A percentile compares a stretch with the other conserved stretches of the same genome.
Conservation (phyloP, 2,797 vertebrate genomes). For the Garrulus glandarius region DNA sequence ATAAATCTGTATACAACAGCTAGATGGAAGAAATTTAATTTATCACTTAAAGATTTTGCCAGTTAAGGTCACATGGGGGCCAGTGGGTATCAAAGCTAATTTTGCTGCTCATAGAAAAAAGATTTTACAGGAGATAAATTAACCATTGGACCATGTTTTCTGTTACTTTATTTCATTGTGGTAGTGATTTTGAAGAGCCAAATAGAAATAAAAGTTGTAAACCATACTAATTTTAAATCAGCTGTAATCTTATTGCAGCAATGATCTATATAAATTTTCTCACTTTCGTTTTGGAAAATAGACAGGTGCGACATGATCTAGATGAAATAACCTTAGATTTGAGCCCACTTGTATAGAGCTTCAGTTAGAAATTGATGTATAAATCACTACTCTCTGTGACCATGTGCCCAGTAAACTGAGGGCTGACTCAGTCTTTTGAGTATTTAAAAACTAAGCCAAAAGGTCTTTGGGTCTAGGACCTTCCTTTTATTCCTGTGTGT, state of each 20-base stretch:
- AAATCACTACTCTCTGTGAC: background rate
- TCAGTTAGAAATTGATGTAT: background rate
- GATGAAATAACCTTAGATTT: background rate
- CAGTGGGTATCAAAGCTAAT: background rate
- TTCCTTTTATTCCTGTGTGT: background rate
- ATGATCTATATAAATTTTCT: background rate
- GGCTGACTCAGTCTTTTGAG: background rate
- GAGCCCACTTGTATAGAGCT: background rate
- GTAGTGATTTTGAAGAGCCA: background rate
- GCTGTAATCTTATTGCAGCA: background rate
- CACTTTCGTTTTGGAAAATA: background rate
- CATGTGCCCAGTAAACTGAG: background rate
- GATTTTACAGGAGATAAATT: background rate
- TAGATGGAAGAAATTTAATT: background rate
- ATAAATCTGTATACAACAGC: background rate
- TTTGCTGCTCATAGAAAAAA: background rate
- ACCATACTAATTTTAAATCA: background rate
- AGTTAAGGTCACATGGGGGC: background rate
- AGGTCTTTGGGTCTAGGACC: background rate
- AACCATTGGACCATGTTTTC: background rate
- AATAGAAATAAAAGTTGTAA: background rate
- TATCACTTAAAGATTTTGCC: background rate
- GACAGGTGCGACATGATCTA: background rate
- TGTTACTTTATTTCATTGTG: background rate
- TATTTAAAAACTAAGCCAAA: background rate